Conservation (phyloP, 2,888 invertebrate species). For the Nemurella pictetii region DNA sequence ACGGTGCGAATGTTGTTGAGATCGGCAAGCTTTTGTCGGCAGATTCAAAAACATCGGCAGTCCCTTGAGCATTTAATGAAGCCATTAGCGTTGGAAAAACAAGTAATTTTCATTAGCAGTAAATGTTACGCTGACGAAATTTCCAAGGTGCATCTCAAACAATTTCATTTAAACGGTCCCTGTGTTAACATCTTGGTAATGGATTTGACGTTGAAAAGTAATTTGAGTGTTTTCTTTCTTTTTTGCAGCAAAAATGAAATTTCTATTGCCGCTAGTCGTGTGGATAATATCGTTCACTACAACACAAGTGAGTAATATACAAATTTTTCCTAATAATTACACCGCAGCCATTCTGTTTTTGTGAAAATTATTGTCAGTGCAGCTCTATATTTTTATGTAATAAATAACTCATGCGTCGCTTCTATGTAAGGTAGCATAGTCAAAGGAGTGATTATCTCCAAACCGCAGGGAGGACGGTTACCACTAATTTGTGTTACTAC, state of each 20-base stretch:
- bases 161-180: background rate
- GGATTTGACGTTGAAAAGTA: constrained; percentile 8
- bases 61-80: background rate
- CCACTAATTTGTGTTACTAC: background rate
- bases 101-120: background rate
- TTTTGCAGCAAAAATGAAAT: constrained; percentile 89
- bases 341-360: background rate
- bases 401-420: background rate
- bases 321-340: background rate
- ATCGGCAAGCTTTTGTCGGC: background rate
- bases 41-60: background rate
- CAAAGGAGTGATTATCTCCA: background rate
- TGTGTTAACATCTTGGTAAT: background rate
- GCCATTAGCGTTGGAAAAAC: background rate
- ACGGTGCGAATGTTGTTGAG: background rate
- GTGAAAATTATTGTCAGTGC: background rate
- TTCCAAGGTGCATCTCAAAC: background rate
- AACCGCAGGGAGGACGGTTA: background rate
- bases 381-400: background rate
- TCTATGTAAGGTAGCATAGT: background rate
- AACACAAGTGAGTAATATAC: constrained; percentile 47
- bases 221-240: constrained; percentile 51
- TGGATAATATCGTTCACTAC: constrained; percentile 85
- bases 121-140: background rate
- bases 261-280: constrained; percentile 89